These are phyloP conservation scores for Neuroterus valhalla DNA, from an alignment of 1,140 invertebrate species.

Conservation along the genomic window DNA sequence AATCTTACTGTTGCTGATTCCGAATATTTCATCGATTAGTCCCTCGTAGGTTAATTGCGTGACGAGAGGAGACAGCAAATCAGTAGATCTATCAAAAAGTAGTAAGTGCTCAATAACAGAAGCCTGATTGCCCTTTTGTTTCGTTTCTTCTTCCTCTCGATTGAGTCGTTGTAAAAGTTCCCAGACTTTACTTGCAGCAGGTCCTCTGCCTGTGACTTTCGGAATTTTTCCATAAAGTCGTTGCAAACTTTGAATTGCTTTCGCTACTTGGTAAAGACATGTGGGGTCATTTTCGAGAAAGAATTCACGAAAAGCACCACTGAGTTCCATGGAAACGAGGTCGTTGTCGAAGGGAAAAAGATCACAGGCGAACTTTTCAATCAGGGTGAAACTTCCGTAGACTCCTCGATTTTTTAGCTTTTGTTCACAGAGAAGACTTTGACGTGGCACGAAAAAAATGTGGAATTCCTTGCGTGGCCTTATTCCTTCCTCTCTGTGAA, in stretches of 20 bases:
- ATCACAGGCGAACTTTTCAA: conserved; percentile 91
- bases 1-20: conserved; percentile 81
- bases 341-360: conserved; percentile 95
- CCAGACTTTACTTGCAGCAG: conserved; percentile 90
- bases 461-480: conserved; percentile 80
- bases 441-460: conserved; percentile 92
- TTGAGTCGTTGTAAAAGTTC: conserved; percentile 89
- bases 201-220: conserved; percentile 92
- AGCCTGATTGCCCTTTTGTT: conserved; percentile 64
- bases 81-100: conserved; percentile 90
- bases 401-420: conserved; percentile 89
- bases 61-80: conserved; percentile 93
- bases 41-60: conserved; percentile 99
- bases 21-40: conserved; percentile 93
- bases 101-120: conserved; percentile 89
- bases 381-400: conserved; percentile 83
- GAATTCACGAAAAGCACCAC: conserved; percentile 87
- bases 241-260: conserved; percentile 90
- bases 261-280: conserved; percentile 90
- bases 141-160: conserved; percentile 79
- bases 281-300: conserved; percentile 92
- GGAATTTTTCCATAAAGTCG: conserved; percentile 92
- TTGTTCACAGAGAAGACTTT: conserved; percentile 90
- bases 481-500: conserved; percentile 49
- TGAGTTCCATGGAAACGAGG: conserved; percentile 93